Conservation (phyloP, 2,888 invertebrate species). For the Melanostoma mellinum region DNA sequence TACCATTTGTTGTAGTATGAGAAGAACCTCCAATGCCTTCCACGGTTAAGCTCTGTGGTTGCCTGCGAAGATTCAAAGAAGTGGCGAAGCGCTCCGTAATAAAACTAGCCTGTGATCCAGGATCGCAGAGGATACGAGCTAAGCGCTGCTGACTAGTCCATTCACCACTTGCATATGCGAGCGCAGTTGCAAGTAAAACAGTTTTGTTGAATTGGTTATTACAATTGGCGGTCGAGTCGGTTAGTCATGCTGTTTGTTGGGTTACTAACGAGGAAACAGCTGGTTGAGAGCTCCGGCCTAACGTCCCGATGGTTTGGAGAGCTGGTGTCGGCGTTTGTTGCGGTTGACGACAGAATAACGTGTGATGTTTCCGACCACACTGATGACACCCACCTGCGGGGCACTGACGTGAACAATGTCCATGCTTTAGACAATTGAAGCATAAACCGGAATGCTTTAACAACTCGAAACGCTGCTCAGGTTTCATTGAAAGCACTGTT, state of each 20-base stretch:
- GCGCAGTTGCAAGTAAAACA: conserved; percentile 2
- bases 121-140: conserved; percentile 46
- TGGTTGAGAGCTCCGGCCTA: neutral
- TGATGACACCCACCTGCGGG: conserved; percentile 32
- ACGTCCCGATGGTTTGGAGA: neutral
- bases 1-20: conserved; percentile 1
- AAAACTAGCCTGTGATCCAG: conserved; percentile 60
- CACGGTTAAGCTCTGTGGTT: neutral
- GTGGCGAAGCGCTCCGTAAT: conserved; percentile 42
- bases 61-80: conserved; percentile 33
- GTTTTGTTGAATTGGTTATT: neutral
- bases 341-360: conserved; percentile 7
- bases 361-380: conserved; percentile 34
- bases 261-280: neutral
- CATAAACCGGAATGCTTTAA: conserved; percentile 21
- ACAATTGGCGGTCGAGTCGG: neutral
- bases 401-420: conserved; percentile 35
- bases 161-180: conserved; percentile 20
- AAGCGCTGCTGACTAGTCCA: conserved; percentile 5
- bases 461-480: conserved; percentile 31
- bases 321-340: too few species aligned
- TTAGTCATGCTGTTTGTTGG: neutral
- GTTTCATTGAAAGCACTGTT: conserved; percentile 12
- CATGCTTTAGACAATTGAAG: conserved; percentile 44
- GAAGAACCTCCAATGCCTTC: conserved; percentile 45